These are phyloP conservation scores for Agonopterix heracliana DNA, from an alignment of 2,888 invertebrate genomes.

Conservation along the genomic window DNA sequence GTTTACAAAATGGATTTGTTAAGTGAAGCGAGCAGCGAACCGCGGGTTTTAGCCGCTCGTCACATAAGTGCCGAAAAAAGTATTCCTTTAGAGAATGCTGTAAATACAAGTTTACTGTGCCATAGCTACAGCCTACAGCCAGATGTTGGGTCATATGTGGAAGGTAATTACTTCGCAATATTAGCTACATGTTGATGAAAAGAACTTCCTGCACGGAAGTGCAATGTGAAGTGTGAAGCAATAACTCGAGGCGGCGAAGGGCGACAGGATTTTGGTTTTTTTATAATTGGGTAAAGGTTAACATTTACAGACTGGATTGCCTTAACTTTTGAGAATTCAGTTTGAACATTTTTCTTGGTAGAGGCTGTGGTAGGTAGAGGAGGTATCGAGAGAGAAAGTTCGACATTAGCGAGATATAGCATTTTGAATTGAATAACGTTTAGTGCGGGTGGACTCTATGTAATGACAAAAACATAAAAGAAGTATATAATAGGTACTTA, in stretches of 20 bases:
- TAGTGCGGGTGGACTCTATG: no score
- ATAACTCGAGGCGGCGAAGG: neutral
- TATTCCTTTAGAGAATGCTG: slow-evolving; percentile 36
- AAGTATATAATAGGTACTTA: no score
- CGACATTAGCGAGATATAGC: no score
- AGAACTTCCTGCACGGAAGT: neutral
- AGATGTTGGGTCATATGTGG: slow-evolving; percentile 51
- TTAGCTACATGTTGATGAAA: neutral
- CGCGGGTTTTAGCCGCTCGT: slow-evolving; percentile 41
- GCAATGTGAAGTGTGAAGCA: neutral
- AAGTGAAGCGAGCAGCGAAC: slow-evolving; percentile 40
- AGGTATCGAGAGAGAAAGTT: no score
- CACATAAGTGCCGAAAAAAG: slow-evolving; percentile 49
- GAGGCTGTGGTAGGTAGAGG: no score
- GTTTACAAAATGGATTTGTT: slow-evolving; percentile 45
- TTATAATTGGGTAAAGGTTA: no score
- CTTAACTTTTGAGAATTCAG: no score
- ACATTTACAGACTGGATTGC: no score
- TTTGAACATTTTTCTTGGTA: no score
- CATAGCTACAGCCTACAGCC: slow-evolving; percentile 54
- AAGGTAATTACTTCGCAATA: slow-evolving; percentile 34
- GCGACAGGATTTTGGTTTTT: neutral
- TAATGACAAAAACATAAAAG: no score
- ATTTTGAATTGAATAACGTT: no score
- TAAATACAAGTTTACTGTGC: slow-evolving; percentile 59